Conservation (phyloP, 1,140 invertebrate species). For the Mya arenaria region DNA sequence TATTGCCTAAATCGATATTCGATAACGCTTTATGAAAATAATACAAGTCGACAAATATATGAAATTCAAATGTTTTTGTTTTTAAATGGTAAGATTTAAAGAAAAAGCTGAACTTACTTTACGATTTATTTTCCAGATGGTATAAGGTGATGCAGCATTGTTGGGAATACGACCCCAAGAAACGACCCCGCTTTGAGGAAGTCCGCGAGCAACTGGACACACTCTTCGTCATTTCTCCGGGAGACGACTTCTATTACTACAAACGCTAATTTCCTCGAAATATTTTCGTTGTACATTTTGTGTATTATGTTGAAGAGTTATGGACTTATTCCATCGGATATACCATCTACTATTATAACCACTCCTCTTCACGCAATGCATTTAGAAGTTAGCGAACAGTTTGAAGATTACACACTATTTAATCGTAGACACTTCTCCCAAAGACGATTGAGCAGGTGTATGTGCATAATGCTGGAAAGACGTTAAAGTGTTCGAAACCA, state of each 20-base stretch:
- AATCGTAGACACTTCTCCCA: too few species aligned
- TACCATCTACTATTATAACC: too few species aligned
- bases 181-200: slow-evolving; percentile 35
- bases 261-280: too few species aligned
- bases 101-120: neutral
- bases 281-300: too few species aligned
- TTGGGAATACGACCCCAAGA: neutral
- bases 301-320: too few species aligned
- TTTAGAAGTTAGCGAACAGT: too few species aligned
- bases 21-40: neutral
- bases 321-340: too few species aligned
- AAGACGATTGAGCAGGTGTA: too few species aligned
- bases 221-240: slow-evolving; percentile 27
- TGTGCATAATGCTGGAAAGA: too few species aligned
- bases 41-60: neutral
- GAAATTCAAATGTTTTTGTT: neutral
- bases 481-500: too few species aligned
- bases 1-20: neutral
- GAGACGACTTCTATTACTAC: slow-evolving; percentile 50
- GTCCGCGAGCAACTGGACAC: slow-evolving; percentile 22
- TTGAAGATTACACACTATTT: too few species aligned
- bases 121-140: slow-evolving; percentile 20
- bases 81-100: neutral
- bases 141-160: slow-evolving; percentile 29
- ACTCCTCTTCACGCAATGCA: too few species aligned